Evolutionary conservation across 64 coral and sea anemone species (phyloP).

Genomic region (Catalaphyllia jardinei): DNA sequence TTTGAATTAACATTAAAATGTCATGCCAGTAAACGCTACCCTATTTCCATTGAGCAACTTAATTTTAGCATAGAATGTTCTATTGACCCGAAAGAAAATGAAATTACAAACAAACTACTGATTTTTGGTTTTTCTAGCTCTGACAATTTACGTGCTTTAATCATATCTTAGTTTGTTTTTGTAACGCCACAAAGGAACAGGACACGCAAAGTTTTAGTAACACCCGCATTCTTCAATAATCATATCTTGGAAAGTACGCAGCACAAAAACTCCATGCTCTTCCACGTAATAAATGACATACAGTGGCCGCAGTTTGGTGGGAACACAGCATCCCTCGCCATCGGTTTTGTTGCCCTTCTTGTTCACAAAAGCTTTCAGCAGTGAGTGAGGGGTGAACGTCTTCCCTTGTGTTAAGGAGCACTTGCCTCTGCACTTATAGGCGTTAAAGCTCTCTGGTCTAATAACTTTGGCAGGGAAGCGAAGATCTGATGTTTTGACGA

Average conservation of each 20-base stretch:
- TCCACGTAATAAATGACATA: neutral
- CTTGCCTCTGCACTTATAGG: neutral
- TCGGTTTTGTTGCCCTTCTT: neutral
- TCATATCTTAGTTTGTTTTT: too few relatives aligned
- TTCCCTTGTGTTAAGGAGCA: neutral
- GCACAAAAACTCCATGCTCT: neutral
- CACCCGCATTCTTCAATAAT: constrained; percentile 11
- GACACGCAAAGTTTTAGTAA: neutral
- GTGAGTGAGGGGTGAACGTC: neutral
- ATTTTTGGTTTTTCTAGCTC: too few relatives aligned
- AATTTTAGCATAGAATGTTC: too few relatives aligned
- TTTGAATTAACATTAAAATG: too few relatives aligned
- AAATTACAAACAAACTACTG: too few relatives aligned
- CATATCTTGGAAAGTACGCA: neutral
- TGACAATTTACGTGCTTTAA: too few relatives aligned
- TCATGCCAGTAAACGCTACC: too few relatives aligned
- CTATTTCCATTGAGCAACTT: too few relatives aligned
- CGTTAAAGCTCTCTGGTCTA: neutral
- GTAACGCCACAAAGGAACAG: too few relatives aligned
- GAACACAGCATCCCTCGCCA: neutral
- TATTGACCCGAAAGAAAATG: too few relatives aligned
- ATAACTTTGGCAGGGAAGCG: neutral
- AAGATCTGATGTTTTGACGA: neutral
- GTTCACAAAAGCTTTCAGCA: neutral
- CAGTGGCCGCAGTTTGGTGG: neutral